Evolutionary conservation across 2,797 vertebrate genomes (phyloP), one percentile per base, ranked within the genome.

Genomic region (Xenops minutus): DNA sequence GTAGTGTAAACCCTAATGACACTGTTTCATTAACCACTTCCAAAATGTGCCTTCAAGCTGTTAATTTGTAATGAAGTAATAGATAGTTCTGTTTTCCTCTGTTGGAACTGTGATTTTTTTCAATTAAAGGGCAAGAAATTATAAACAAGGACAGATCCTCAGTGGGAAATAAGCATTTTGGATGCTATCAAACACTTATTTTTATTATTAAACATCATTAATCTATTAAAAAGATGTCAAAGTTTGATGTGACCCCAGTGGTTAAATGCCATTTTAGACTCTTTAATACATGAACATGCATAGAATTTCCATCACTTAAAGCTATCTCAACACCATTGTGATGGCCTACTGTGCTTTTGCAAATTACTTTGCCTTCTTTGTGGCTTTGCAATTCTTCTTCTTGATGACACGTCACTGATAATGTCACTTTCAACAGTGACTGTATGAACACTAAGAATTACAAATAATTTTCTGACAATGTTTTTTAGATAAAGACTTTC

Each of bases 341-440:
- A 94, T 93, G 92, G 81, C 85, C 91, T 96, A 83, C 82, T 90
- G 59, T 96, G 93, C 89, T 95, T 95, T 71, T 86, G 82, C 76
- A 97, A 97, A 97, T 98, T 96, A 84, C 81, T 97, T 97, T 96
- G 95, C 95, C 80, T 86, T 96, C 79, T 84, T 92, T 84, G 21
- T 85, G 88, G 61, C 92, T 97, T 95, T 89, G 44, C 5, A 51
- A 61, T 96, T 96, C 91, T 93, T 95, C 92, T 97, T 97, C 91
- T 87, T 90, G 96, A 68, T 95, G 93, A 77, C 66, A 64, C 4
- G 5, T 92, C 93, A 95, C 76, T 91, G 96, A 97, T 97, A 97
- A 97, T 96, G 96, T 96, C 96, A 96, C 71, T 96, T 97, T 92
- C 77, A 96, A 74, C 95, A 96, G 55, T 79, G 94, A 96, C 86